These are phyloP conservation scores for Cyclophora punctaria DNA, from an alignment of 2,888 invertebrate species.

Conservation along the genomic window DNA sequence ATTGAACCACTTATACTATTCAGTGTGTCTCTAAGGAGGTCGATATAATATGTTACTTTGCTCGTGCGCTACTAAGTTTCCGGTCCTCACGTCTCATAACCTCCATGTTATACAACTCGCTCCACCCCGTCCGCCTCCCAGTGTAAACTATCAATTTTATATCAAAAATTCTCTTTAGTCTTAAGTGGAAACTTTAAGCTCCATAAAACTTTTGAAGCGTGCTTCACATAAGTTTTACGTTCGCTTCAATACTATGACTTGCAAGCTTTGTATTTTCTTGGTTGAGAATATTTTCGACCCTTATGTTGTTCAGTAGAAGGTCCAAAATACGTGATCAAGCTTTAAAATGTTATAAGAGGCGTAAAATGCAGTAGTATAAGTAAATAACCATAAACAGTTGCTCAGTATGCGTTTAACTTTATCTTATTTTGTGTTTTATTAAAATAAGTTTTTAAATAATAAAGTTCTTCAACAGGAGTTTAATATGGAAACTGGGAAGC, in stretches of 20 bases:
- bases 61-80: too few relatives aligned
- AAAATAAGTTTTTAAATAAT: too few relatives aligned
- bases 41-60: too few relatives aligned
- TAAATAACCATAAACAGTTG: constrained; percentile 54
- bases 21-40: too few relatives aligned
- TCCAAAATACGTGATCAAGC: background rate
- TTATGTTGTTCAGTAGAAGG: background rate
- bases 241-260: constrained; percentile 44
- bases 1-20: too few relatives aligned
- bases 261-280: background rate
- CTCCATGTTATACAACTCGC: too few relatives aligned
- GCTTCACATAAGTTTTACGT: constrained; percentile 68
- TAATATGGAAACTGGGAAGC: too few relatives aligned
- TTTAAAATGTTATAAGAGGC: constrained; percentile 28
- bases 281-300: background rate
- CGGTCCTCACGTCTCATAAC: too few relatives aligned
- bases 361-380: constrained; percentile 52
- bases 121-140: too few relatives aligned
- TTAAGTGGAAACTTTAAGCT: constrained; percentile 62
- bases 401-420: constrained; percentile 39
- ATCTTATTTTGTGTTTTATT: constrained; percentile 24
- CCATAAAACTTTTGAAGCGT: constrained; percentile 68
- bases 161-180: constrained; percentile 56
- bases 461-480: too few relatives aligned
- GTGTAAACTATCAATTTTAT: constrained; percentile 32